Base-by-base conservation (phyloP, 2,113 vertebrate genomes). In the Phaethon lepturus region DNA sequence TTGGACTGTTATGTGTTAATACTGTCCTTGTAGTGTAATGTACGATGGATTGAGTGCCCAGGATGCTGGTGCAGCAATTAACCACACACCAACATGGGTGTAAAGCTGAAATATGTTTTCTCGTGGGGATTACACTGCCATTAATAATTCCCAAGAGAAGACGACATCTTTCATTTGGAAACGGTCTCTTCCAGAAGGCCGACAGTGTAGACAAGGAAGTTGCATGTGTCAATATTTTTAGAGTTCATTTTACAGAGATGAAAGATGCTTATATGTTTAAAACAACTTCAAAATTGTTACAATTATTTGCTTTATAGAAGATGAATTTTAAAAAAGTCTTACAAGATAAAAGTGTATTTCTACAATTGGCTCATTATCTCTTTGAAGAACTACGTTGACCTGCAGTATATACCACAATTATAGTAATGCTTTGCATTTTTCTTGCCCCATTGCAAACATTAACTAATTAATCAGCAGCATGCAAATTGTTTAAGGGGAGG, bases 1-100 rank as follows among this genome's bases (percentile, higher is more conserved):
- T 99, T 99, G 99, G 99, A 98, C 98, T 98, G 98, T 98, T 98
- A 97, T 93, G 98, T 99, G 98, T 98, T 99, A 99, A 99, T 99
- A 99, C 98, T 97, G 98, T 99, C 98, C 98, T 98, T 97, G 97
- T 49, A 86, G 97, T 94, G 98, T 99, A 99, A 99, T 99, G 99
- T 98, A 98, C 98, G 96, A 98, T 97, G 98, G 98, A 98, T 97
- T 98, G 99, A 99, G 99, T 98, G 98, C 98, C 97, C 92, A 98
- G 98, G 98, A 98, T 98, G 98, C 98, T 97, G 98, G 98, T 96
- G 97, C 79, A 72, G 98, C 99, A 99, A 99, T 99, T 99, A 99
- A 99, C 98, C 98, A 97, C 97, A 96, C 97, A 97, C 98, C 98
- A 98, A 98, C 98, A 98, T 97, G 97, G 98, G 98, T 99, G 98